These are phyloP conservation scores for Mola mola DNA, from an alignment of 2,113 vertebrate genomes.

Conservation along the genomic window DNA sequence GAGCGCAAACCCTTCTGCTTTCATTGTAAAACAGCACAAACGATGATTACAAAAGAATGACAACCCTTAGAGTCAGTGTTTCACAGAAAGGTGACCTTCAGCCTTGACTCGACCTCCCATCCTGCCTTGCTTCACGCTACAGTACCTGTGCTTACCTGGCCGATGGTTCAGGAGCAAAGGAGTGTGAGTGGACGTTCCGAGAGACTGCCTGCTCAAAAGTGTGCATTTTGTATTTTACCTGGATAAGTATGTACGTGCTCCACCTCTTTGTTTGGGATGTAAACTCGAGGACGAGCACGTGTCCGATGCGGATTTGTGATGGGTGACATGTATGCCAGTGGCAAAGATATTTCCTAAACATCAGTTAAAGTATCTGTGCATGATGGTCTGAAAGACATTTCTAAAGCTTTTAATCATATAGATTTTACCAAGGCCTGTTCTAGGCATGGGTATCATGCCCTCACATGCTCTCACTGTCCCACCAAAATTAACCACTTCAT, in stretches of 20 bases:
- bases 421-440: too few species aligned
- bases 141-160: slow-evolving; percentile 62
- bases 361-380: not conserved
- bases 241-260: slow-evolving; percentile 46
- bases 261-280: slow-evolving; percentile 74
- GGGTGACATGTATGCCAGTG: not conserved
- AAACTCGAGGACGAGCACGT: slow-evolving; percentile 41
- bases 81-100: too few species aligned
- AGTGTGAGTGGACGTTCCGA: slow-evolving; percentile 17
- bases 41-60: not conserved
- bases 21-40: too few species aligned
- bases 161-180: slow-evolving; percentile 26
- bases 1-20: too few species aligned
- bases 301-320: slow-evolving; percentile 12
- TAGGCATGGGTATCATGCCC: too few species aligned
- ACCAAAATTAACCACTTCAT: too few species aligned
- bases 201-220: slow-evolving; percentile 41
- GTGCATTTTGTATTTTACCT: slow-evolving; percentile 53
- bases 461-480: too few species aligned
- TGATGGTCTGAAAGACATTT: too few species aligned
- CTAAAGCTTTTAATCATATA: too few species aligned
- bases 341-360: slow-evolving; percentile 68
- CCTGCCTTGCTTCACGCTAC: not conserved
- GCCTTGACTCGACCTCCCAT: too few species aligned
- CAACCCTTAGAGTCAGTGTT: too few species aligned